Evolutionary conservation across 2,888 invertebrate species (phyloP), one percentile per base, ranked within the genome.

Genomic region (Ornithoptera alexandrae): DNA sequence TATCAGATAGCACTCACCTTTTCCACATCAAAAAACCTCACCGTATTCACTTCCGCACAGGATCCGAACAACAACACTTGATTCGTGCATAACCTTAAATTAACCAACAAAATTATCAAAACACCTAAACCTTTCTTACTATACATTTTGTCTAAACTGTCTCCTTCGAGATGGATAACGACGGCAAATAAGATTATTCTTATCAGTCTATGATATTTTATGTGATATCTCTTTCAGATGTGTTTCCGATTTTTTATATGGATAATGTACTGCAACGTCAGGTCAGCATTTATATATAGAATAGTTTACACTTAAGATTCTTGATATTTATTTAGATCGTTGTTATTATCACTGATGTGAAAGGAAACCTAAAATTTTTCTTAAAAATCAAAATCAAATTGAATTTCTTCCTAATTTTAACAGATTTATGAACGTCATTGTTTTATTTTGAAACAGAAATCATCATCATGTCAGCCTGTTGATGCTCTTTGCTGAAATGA

Each of bases 1-100:
- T 53, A 56, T 20, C n/a, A 5, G 8, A 20, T 20, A 60, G 56
- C 22, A 63, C 84, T 82, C 74, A 92, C 92, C 73, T 82, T 84
- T 75, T 90, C 88, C 18, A 91, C 71, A 73, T 89, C 84, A 74
- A 92, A 92, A 74, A 81, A 88, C 62, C 77, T 81, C 82, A 88
- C 84, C n/a, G 90, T 85, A 1, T 79, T 74, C 0, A 89, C 85
- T 7, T 84, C 75, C 0, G 77, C 74, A 74, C 92, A 92, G 0
- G 72, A 68, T 1, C 92, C 91, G 70, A 91, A 90, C 65, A 89
- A 85, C 15, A 90, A 17, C 1, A 90, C 81, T 79, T 91, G 90
- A 1, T 79, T 79, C 10, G 61, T 63, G 75, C 84, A 77, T 10
- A 77, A 50, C 50, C 73, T 71, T 7, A 75, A 67, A 69, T 64